Percentiles rank a stretch among this genome's conserved stretches.
These are phyloP conservation scores for Pteropus rufus DNA, from an alignment of 2,797 vertebrate species.

Conservation along the genomic window DNA sequence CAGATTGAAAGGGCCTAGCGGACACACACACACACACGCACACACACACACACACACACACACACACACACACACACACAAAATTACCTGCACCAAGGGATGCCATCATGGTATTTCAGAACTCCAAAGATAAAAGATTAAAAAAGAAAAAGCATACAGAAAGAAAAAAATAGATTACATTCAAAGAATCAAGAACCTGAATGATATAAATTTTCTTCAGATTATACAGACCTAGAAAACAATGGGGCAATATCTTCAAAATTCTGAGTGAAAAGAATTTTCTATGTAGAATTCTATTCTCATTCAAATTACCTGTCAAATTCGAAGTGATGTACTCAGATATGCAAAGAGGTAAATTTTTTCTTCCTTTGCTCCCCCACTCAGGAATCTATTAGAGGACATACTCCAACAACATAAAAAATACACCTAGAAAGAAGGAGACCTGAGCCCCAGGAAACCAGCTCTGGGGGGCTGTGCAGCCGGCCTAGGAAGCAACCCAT, in stretches of 20 bases:
- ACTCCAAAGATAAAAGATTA: background rate
- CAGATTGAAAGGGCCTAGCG: background rate
- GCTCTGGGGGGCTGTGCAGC: background rate
- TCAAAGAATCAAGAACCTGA: background rate
- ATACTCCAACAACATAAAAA: background rate
- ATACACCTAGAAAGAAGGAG: background rate
- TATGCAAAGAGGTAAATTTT: background rate
- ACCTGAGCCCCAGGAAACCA: background rate
- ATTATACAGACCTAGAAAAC: background rate
- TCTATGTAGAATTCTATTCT: background rate
- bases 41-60: no score
- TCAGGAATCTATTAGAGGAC: background rate
- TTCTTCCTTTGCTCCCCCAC: background rate
- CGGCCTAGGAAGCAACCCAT: background rate
- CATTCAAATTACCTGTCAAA: background rate
- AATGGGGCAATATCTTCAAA: background rate
- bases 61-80: no score
- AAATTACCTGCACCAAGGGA: background rate
- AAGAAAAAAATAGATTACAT: background rate
- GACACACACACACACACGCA: background rate
- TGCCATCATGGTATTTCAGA: background rate
- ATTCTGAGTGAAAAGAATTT: background rate
- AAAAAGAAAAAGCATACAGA: background rate
- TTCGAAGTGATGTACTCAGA: background rate
- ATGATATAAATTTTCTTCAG: background rate